These are phyloP conservation scores for Telmatochromis sp. DNA, from an alignment of 2,113 vertebrate genomes.

Conservation along the genomic window DNA sequence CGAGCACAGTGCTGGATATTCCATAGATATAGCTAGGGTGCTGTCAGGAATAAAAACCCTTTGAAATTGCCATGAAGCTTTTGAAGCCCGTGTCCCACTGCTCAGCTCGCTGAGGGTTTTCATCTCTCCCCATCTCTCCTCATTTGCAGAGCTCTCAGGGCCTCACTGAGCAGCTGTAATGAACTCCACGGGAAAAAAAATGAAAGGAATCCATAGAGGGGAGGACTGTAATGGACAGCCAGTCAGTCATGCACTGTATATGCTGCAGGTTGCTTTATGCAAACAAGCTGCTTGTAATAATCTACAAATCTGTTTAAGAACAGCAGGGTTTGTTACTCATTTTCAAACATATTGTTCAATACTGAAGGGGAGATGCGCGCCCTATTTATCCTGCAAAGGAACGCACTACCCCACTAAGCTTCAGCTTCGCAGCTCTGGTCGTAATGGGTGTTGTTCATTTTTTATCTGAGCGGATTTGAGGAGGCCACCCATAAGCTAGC, in stretches of 20 bases:
- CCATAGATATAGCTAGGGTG: neutral
- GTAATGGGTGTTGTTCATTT: conserved; percentile 40
- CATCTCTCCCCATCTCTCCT: conserved; percentile 44
- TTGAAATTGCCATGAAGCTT: conserved; percentile 52
- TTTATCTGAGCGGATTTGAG: conserved; percentile 35
- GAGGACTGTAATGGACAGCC: neutral
- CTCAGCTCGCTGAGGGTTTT: conserved; percentile 38
- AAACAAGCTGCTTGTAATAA: neutral
- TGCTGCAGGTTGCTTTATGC: neutral
- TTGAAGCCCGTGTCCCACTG: conserved; percentile 49
- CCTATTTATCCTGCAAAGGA: neutral
- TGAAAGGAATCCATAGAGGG: neutral
- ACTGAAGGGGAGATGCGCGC: neutral
- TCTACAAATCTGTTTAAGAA: neutral
- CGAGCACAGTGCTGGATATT: neutral
- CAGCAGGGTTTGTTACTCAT: neutral
- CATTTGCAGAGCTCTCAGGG: conserved; percentile 35
- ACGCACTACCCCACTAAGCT: neutral
- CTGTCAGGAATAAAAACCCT: conserved; percentile 22
- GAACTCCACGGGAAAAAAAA: conserved; percentile 23
- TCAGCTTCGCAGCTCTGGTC: neutral
- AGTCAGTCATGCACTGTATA: neutral
- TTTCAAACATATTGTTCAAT: neutral
- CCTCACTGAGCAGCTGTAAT: conserved; percentile 29
- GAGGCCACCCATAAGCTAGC: conserved; percentile 10